Base-by-base conservation (phyloP, 2,113 vertebrate genomes). In the Coryphaenoides rupestris region DNA sequence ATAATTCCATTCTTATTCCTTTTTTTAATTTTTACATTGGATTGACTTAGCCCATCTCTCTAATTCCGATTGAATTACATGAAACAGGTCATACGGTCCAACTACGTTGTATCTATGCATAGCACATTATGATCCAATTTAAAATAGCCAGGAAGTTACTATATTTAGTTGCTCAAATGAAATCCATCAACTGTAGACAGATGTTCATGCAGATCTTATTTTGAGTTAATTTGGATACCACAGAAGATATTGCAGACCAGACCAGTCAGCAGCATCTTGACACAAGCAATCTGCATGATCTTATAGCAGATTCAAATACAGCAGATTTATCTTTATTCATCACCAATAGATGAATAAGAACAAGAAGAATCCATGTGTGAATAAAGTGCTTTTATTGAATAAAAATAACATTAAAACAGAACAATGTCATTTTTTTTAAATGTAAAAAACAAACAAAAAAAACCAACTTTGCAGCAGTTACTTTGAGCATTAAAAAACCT, bases 351-450 rank as follows among this genome's bases (percentile, higher is more conserved):
- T 52, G 47, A 50, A 50, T 16, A 50, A 16, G n/a, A n/a, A n/a
- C n/a, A n/a, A n/a, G 15, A n/a, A 61, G 10, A 55, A 21, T 65
- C 40, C 5, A 60, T 70, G 73, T 82, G 75, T 74, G 87, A 88
- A 91, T 91, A 92, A 92, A 92, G 90, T 91, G 91, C 90, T 86
- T 92, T 92, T 89, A 89, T 92, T 91, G 84, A 80, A 84, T 63
- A 81, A 62, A 75, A 80, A 83, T 59, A 75, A 81, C 60, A 40
- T 60, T 75, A 76, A 73, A 55, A 46, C 81, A 80, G 82, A 58
- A 14, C 61, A 84, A 70, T 87, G 33, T 10, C 62, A 78, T 70
- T 82, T 65, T 77, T 40, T 40, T 40, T 40, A 40, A 40, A 40
- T 12, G 62, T 71, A 78, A 80, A 78, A 76, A 66, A 74, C 66